Evolutionary conservation across 1,140 invertebrate genomes (phyloP).

Genomic region (Drosophila nigrodunni): DNA sequence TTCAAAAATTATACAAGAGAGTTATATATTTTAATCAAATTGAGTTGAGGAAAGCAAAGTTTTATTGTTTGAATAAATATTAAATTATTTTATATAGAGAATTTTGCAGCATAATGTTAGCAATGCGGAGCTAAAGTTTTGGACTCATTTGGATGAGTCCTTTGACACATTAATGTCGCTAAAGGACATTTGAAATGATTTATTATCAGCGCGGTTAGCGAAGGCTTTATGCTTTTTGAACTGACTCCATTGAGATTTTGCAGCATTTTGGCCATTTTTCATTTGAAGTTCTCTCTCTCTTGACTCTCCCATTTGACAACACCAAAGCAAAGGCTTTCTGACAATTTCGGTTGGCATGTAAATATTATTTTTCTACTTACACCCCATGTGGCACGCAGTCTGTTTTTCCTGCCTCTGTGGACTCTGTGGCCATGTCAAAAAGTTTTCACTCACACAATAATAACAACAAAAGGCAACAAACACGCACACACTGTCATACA

Average conservation of each 20-base stretch:
- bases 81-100: not conserved
- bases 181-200: conserved; percentile 37
- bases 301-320: conserved; percentile 23
- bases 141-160: conserved; percentile 25
- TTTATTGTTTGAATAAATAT: not conserved
- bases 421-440: conserved; percentile 53
- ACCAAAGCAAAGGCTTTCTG: conserved; percentile 61
- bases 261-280: conserved; percentile 21
- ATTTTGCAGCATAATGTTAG: too few species aligned
- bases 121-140: not conserved
- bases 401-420: conserved; percentile 4
- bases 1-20: not conserved
- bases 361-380: conserved; percentile 77
- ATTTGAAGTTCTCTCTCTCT: conserved; percentile 2
- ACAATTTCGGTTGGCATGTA: conserved; percentile 69
- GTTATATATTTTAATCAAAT: too few species aligned
- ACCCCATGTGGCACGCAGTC: conserved; percentile 37
- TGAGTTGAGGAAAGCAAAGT: too few species aligned
- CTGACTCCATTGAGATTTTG: conserved; percentile 51
- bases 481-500: conserved; percentile 37
- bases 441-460: conserved; percentile 43
- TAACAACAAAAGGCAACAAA: conserved; percentile 14
- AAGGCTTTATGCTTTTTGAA: conserved; percentile 9
- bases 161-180: conserved; percentile 40
- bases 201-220: conserved; percentile 30